Evolutionary conservation across 1,140 invertebrate species (phyloP).

Genomic region (Trichogramma pretiosum): DNA sequence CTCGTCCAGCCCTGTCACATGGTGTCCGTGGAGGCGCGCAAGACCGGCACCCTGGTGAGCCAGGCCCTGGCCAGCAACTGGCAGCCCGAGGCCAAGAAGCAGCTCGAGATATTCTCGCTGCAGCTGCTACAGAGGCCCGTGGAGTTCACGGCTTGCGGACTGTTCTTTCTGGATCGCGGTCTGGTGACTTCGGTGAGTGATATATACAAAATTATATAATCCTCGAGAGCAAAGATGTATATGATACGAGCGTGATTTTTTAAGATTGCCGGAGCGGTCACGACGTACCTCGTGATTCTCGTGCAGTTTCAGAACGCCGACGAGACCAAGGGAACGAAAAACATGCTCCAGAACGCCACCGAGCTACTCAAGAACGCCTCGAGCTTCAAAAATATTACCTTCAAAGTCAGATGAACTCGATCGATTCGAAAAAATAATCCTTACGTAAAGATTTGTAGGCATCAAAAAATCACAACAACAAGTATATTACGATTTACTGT

Average conservation of each 20-base stretch:
- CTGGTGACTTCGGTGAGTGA: conserved; percentile 55
- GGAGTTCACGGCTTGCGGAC: conserved; percentile 55
- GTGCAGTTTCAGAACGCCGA: conserved; percentile 56
- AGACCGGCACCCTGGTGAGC: conserved; percentile 35
- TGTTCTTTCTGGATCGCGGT: conserved; percentile 54
- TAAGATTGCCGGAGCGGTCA: conserved; percentile 58
- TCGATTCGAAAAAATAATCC: too few species aligned
- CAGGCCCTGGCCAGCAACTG: conserved; percentile 30
- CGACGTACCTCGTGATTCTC: conserved; percentile 61
- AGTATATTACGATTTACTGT: too few species aligned
- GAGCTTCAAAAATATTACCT: conserved; percentile 7
- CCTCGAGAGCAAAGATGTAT: not conserved
- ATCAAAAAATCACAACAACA: too few species aligned
- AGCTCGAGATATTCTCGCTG: conserved; percentile 57
- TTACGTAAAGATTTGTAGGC: too few species aligned
- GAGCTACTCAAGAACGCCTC: conserved; percentile 24
- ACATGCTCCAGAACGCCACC: conserved; percentile 29
- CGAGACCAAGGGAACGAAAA: conserved; percentile 26
- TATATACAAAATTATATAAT: not conserved
- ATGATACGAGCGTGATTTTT: conserved; percentile 15
- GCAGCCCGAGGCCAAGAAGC: conserved; percentile 29
- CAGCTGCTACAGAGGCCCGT: conserved; percentile 54
- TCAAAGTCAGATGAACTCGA: too few species aligned
- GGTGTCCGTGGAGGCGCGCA: conserved; percentile 47
- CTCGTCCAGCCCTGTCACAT: conserved; percentile 60